Percentiles rank a stretch among this genome's conserved stretches.
Evolutionary conservation across 2,888 invertebrate genomes (phyloP).

Genomic region (Beris chalybata): DNA sequence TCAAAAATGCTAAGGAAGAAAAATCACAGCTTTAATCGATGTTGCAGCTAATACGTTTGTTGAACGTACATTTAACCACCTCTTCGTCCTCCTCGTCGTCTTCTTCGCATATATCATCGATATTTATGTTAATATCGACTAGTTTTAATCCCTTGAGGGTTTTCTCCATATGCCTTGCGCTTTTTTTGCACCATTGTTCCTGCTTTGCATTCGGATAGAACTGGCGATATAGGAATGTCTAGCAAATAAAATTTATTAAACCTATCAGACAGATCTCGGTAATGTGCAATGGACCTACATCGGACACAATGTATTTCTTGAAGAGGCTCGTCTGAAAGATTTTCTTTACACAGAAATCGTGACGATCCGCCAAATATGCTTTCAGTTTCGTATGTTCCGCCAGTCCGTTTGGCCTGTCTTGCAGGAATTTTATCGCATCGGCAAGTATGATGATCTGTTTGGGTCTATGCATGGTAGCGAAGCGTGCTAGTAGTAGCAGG

Average conservation of each 20-base stretch:
- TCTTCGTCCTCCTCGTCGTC: slow-evolving; percentile 56
- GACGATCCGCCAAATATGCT: slow-evolving; percentile 41
- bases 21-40: background rate
- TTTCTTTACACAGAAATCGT: slow-evolving; percentile 43
- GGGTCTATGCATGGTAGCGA: slow-evolving; percentile 62
- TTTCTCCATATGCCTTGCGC: slow-evolving; percentile 58
- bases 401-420: slow-evolving; percentile 59
- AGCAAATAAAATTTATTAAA: slow-evolving; percentile 1
- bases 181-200: slow-evolving; percentile 58
- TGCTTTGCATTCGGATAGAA: slow-evolving; percentile 62
- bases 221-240: slow-evolving; percentile 58
- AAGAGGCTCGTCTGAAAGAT: slow-evolving; percentile 55
- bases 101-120: slow-evolving; percentile 58
- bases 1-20: slow-evolving; percentile 7
- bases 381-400: slow-evolving; percentile 58
- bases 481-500: slow-evolving; percentile 66
- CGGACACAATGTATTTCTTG: slow-evolving; percentile 60
- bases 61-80: slow-evolving; percentile 20
- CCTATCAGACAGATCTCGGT: slow-evolving; percentile 29
- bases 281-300: slow-evolving; percentile 51
- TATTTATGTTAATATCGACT: slow-evolving; percentile 60
- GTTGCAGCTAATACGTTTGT: background rate
- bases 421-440: slow-evolving; percentile 48
- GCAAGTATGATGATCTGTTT: slow-evolving; percentile 56
- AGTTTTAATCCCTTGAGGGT: slow-evolving; percentile 60